Base-by-base conservation (phyloP, 2,113 vertebrate genomes). In the Cranoglanis bouderius region DNA sequence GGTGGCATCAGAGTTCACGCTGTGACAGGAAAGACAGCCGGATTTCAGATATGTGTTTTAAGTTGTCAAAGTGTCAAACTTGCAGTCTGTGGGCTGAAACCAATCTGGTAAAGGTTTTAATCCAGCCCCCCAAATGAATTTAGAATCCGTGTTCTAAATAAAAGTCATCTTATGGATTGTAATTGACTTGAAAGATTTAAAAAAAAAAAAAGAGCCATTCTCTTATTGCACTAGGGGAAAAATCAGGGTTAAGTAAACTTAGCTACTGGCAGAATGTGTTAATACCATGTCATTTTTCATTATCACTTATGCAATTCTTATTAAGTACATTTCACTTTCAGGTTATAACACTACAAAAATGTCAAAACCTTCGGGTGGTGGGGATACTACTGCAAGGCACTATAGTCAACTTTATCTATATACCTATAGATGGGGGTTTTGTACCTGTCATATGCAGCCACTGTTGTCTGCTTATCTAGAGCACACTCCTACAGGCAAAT, bases 1-100 rank as follows among this genome's bases (percentile, higher is more conserved):
- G 24, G 97, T 92, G 70, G 96, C 93, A 57, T 99, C 98, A 12
- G 97, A 97, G 90, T 95, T 97, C 90, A 97, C 90, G 85, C 96
- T 96, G 83, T 12, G 38, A 77, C 26, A 55, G 21, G 57, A 46
- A 55, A 85, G 32, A 32, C 0, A 0, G 8, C 18, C 57, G 35
- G 81, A 61, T 61, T 82, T 59, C 18, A 81, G 78, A 53, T 12
- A 6, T 8, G 35, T 12, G 29, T 32, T 65, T 70, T 18, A 10
- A 43, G 4, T 16, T 7, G 26, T 32, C 12, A 59, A 14, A 63
- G 3, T 55, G 21, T 38, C 32, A 38, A 59, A 59, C 18, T 6
- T 55, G 18, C 14, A 81, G 49, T 3, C 26, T 13, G 40, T n/a
- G n/a, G 6, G 2, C 9, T 57, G 51, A 57, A 57, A 21, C 6